Evolutionary conservation across 2,888 invertebrate species (phyloP).

Genomic region (Xiphydria camelus): DNA sequence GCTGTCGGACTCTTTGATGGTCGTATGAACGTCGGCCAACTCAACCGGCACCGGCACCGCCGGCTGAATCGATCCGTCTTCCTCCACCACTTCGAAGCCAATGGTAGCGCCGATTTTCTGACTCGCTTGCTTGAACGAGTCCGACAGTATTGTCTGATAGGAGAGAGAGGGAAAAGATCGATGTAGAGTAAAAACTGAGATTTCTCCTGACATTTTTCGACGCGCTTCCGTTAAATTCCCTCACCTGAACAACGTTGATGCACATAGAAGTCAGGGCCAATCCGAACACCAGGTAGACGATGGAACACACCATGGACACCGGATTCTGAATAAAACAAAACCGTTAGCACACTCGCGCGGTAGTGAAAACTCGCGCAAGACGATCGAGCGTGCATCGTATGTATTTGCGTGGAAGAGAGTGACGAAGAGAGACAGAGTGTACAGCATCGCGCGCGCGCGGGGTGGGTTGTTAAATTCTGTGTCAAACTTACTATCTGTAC

Average conservation of each 20-base stretch:
- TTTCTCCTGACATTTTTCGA: not conserved
- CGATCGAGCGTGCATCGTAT: no score
- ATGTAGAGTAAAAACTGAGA: not conserved
- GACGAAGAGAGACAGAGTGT: no score
- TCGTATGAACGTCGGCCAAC: conserved; percentile 48
- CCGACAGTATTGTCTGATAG: conserved; percentile 64
- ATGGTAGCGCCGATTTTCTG: conserved; percentile 85
- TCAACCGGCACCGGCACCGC: conserved; percentile 49
- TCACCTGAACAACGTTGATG: conserved; percentile 92
- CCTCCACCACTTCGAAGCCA: conserved; percentile 73
- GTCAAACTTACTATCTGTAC: conserved; percentile 52
- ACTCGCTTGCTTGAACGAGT: conserved; percentile 82
- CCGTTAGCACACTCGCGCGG: conserved; percentile 22
- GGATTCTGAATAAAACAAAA: conserved; percentile 67
- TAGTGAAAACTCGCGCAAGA: conserved; percentile 15
- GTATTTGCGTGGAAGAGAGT: no score
- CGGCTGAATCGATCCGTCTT: conserved; percentile 61
- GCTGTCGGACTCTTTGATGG: conserved; percentile 33
- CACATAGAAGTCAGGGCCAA: conserved; percentile 96
- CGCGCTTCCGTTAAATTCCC: conserved; percentile 47
- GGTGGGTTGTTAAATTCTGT: not conserved
- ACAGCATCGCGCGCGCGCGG: not conserved
- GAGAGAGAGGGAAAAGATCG: not conserved
- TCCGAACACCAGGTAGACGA: conserved; percentile 91
- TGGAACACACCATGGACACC: conserved; percentile 86